Evolutionary conservation across 2,888 invertebrate species (phyloP).

Genomic region (Mantis religiosa): DNA sequence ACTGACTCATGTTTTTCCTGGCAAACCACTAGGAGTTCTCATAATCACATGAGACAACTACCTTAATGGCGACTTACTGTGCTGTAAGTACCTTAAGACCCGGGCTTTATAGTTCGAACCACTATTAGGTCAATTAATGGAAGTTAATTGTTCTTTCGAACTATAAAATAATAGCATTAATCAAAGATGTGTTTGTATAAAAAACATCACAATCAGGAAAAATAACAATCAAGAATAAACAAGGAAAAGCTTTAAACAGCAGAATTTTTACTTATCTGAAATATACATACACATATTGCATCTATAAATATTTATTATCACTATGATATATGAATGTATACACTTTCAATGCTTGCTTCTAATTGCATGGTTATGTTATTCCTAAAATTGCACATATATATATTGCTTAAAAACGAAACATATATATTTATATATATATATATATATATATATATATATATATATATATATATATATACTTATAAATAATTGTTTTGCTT

Average conservation of each 20-base stretch:
- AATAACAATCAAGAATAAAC: too few relatives aligned
- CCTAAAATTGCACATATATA: slow-evolving; percentile 9
- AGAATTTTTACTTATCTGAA: background rate
- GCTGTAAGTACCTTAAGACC: too few relatives aligned
- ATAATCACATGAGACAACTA: too few relatives aligned
- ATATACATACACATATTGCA: slow-evolving; percentile 8
- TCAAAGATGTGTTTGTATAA: too few relatives aligned
- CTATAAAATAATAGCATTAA: too few relatives aligned
- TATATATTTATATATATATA: background rate
- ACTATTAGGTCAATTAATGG: too few relatives aligned
- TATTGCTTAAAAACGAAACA: background rate
- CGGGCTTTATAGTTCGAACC: too few relatives aligned
- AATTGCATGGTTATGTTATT: slow-evolving; percentile 21
- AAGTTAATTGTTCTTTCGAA: too few relatives aligned
- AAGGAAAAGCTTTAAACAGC: background rate
- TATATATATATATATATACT: background rate
- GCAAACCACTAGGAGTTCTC: too few relatives aligned
- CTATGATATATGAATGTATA: background rate
- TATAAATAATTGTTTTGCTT: background rate
- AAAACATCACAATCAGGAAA: too few relatives aligned
- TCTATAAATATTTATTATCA: background rate
- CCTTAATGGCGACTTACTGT: too few relatives aligned
- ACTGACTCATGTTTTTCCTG: too few relatives aligned
- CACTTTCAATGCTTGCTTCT: background rate
- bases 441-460: slow-evolving; percentile 17